phyloP scores from a whole-genome alignment of 2,113 vertebrate genomes.

The Dromiciops gliroides region DNA sequence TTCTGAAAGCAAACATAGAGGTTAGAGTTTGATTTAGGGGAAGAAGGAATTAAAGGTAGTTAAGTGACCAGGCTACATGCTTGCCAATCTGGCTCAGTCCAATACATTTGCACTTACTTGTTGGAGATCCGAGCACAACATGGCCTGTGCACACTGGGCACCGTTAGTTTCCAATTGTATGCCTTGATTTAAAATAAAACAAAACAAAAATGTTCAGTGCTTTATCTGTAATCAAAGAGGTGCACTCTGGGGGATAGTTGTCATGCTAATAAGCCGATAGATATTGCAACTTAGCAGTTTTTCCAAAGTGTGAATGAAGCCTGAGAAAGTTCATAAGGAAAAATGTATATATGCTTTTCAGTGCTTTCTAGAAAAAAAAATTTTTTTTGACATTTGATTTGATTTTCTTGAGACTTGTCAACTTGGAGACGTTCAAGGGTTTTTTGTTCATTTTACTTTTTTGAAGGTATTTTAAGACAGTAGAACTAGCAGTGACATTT shows the following conservation, averaged over 20 bases:
- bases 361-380: slow-evolving; percentile 85
- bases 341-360: slow-evolving; percentile 94
- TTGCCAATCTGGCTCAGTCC: slow-evolving; percentile 84
- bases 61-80: slow-evolving; percentile 87
- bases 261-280: slow-evolving; percentile 80
- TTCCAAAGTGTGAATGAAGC: slow-evolving; percentile 82
- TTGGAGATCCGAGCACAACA: slow-evolving; percentile 78
- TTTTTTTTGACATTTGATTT: slow-evolving; percentile 85
- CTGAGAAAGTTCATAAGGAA: slow-evolving; percentile 84
- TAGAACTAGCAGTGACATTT: slow-evolving; percentile 87
- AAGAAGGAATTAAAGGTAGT: slow-evolving; percentile 80
- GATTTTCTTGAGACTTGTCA: slow-evolving; percentile 88
- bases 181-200: slow-evolving; percentile 82
- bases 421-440: slow-evolving; percentile 87
- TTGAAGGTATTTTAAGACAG: slow-evolving; percentile 87
- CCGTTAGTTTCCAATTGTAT: slow-evolving; percentile 79
- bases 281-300: slow-evolving; percentile 83
- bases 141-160: slow-evolving; percentile 81
- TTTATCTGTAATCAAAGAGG: slow-evolving; percentile 83
- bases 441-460: slow-evolving; percentile 87
- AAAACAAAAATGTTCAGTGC: slow-evolving; percentile 79
- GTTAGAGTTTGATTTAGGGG: slow-evolving; percentile 81
- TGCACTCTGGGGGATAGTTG: slow-evolving; percentile 82
- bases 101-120: slow-evolving; percentile 80
- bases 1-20: slow-evolving; percentile 80